Conservation (phyloP, 2,888 invertebrate genomes). For the Cordilura impudica region DNA sequence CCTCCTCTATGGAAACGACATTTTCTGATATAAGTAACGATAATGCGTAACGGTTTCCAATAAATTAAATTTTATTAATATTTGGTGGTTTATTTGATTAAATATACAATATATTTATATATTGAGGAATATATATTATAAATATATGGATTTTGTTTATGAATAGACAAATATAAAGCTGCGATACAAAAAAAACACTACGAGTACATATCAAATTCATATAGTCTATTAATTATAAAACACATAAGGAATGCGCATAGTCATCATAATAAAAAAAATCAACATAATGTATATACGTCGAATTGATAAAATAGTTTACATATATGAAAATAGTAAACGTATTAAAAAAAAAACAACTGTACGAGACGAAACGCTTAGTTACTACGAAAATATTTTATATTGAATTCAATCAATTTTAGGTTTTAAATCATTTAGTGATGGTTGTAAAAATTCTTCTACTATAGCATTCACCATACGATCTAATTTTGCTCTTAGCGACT, state of each 20-base stretch:
- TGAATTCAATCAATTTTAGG: constrained; percentile 65
- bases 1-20: not conserved
- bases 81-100: constrained; percentile 8
- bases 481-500: constrained; percentile 81
- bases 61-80: constrained; percentile 19
- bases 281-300: not conserved
- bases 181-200: not conserved
- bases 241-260: constrained; percentile 21
- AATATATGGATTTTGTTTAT: not conserved
- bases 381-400: not conserved
- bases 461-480: constrained; percentile 87
- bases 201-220: not conserved
- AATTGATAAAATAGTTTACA: not conserved
- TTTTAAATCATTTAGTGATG: constrained; percentile 82
- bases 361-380: not conserved
- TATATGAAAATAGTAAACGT: not conserved
- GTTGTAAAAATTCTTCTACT: constrained; percentile 89
- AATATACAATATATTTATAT: no score
- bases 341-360: no score
- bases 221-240: not conserved
- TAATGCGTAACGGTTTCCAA: no score
- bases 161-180: not conserved
- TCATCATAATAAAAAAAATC: not conserved
- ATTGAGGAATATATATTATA: no score
- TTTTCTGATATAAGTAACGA: no score